Evolutionary conservation across 2,113 vertebrate species (phyloP).

Genomic region (Epinephelus lanceolatus): DNA sequence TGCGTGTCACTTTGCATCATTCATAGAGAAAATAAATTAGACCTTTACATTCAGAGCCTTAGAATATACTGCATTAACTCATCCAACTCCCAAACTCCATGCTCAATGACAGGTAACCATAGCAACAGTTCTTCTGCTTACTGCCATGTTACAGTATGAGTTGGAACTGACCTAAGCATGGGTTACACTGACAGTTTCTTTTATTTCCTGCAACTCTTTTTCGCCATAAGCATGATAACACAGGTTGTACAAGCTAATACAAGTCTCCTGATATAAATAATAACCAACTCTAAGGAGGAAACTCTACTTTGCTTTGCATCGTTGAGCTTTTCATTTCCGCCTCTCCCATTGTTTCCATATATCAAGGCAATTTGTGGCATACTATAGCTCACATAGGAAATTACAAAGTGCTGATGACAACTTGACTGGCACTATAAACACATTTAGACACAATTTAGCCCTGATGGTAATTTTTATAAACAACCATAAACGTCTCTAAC

Average conservation of each 20-base stretch:
- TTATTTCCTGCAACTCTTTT: no score
- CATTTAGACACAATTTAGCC: conserved; percentile 25
- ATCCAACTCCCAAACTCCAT: background rate
- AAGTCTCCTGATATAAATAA: no score
- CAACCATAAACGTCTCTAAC: conserved; percentile 3
- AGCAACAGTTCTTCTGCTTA: background rate
- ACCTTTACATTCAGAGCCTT: background rate
- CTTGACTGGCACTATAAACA: conserved; percentile 7
- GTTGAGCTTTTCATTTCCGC: background rate
- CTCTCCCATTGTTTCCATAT: background rate
- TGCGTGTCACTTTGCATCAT: background rate
- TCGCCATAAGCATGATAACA: no score
- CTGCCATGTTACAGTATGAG: background rate
- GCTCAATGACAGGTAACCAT: background rate
- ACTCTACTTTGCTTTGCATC: background rate
- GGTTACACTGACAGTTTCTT: background rate
- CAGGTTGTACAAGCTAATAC: no score
- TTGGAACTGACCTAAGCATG: background rate
- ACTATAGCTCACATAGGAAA: background rate
- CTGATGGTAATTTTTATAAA: conserved; percentile 1
- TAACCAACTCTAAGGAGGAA: background rate
- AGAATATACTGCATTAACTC: background rate
- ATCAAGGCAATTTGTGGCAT: background rate
- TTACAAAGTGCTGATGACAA: conserved; percentile 1
- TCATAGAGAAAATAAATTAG: background rate